Evolutionary conservation across 1,140 invertebrate genomes (phyloP).

Genomic region (Sarcophaga bullata): DNA sequence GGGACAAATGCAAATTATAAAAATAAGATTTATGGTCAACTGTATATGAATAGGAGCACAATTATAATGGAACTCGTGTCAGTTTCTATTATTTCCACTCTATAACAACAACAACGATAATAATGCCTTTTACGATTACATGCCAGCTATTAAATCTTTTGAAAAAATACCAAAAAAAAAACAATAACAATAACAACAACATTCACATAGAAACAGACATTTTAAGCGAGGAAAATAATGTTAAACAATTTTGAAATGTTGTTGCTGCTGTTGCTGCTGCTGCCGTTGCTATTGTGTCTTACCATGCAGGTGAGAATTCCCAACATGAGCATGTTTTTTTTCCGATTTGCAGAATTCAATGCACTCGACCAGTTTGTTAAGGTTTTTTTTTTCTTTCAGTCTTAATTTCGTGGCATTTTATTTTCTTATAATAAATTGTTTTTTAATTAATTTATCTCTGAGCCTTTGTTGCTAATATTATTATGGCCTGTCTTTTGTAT

Average conservation of each 20-base stretch:
- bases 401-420: too few relatives aligned
- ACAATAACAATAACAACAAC: neutral
- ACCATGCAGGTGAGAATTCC: constrained; percentile 5
- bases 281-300: neutral
- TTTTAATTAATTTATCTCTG: constrained; percentile 8
- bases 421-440: neutral
- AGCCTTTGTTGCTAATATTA: neutral
- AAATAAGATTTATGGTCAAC: too few relatives aligned
- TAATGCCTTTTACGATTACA: neutral
- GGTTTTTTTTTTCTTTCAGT: too few relatives aligned
- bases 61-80: neutral
- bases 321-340: constrained; percentile 18
- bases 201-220: neutral
- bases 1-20: too few relatives aligned
- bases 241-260: constrained; percentile 1
- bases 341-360: neutral
- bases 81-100: neutral
- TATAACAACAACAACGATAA: neutral
- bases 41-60: too few relatives aligned
- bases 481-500: neutral
- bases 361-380: constrained; percentile 12
- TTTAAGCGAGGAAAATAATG: constrained; percentile 5
- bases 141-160: neutral
- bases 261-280: too few relatives aligned
- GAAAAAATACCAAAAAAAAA: too few relatives aligned